Evolutionary conservation across 2,113 vertebrate species (phyloP).

Genomic region (Amphiprion percula): DNA sequence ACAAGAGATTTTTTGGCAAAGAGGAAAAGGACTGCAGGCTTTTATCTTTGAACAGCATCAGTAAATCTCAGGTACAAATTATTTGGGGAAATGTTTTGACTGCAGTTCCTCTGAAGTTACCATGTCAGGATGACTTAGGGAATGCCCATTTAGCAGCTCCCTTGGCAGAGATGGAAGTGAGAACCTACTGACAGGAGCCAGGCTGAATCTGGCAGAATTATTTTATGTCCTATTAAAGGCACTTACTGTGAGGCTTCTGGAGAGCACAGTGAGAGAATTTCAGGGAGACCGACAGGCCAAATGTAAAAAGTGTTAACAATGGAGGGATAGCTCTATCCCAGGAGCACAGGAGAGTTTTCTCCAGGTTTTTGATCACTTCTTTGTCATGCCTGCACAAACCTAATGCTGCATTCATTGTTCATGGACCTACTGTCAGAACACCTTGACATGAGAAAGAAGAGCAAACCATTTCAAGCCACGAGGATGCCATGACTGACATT

Average conservation of each 20-base stretch:
- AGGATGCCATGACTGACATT: neutral
- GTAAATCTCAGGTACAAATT: conserved; percentile 16
- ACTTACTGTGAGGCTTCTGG: conserved; percentile 13
- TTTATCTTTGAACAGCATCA: conserved; percentile 36
- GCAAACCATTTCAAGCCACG: neutral
- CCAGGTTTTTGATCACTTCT: neutral
- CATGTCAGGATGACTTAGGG: conserved; percentile 28
- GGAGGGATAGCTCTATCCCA: neutral
- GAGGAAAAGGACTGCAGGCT: neutral
- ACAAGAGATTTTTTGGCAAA: conserved; percentile 39
- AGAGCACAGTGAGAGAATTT: conserved; percentile 1
- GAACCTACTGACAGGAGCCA: conserved; percentile 1
- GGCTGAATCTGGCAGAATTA: neutral
- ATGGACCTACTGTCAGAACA: no score
- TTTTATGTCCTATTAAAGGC: conserved; percentile 17
- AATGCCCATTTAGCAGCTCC: conserved; percentile 5
- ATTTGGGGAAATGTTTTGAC: conserved; percentile 20
- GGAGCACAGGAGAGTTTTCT: neutral
- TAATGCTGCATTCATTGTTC: no score
- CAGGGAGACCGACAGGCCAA: conserved; percentile 6
- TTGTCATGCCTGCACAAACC: neutral
- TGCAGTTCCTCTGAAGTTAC: conserved; percentile 15
- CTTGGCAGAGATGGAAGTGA: conserved; percentile 34
- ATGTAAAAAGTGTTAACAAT: neutral
- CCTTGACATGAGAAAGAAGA: neutral